phyloP scores from a whole-genome alignment of 2,797 vertebrate genomes.

The Neosalanx taihuensis region DNA sequence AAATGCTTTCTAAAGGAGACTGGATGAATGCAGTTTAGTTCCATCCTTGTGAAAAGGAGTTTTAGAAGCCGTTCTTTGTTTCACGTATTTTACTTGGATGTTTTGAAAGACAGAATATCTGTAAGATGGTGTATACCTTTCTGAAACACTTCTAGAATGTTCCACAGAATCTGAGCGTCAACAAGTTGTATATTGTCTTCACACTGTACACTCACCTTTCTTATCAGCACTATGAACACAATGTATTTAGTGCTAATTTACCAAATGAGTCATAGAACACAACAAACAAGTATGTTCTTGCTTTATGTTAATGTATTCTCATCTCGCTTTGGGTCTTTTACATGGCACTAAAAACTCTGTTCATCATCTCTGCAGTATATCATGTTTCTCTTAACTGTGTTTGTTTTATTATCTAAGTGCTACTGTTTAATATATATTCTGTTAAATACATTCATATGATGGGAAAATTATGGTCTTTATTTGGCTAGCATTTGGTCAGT shows the following conservation, averaged over 20 bases:
- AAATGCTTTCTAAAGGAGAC: slow-evolving; percentile 47
- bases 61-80: slow-evolving; percentile 25
- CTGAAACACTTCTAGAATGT: slow-evolving; percentile 46
- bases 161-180: slow-evolving; percentile 34
- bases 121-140: slow-evolving; percentile 47
- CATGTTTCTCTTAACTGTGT: slow-evolving; percentile 30
- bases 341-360: slow-evolving; percentile 2
- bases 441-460: slow-evolving; percentile 52
- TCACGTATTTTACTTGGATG: slow-evolving; percentile 44
- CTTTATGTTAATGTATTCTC: slow-evolving; percentile 10
- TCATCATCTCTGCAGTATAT: slow-evolving; percentile 20
- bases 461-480: slow-evolving; percentile 7
- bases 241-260: slow-evolving; percentile 38
- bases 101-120: slow-evolving; percentile 37
- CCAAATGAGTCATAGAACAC: slow-evolving; percentile 33
- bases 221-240: slow-evolving; percentile 23
- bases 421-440: slow-evolving; percentile 47
- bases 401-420: slow-evolving; percentile 41
- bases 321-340: slow-evolving; percentile 19
- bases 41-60: slow-evolving; percentile 28
- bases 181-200: slow-evolving; percentile 38
- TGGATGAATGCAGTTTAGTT: slow-evolving; percentile 10
- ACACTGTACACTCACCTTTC: slow-evolving; percentile 37
- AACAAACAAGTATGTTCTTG: slow-evolving; percentile 10
- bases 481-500: neutral